Evolutionary conservation across 1,140 invertebrate species (phyloP), one percentile per base, ranked within the genome.

Genomic region (Venustaconcha ellipsiformis): DNA sequence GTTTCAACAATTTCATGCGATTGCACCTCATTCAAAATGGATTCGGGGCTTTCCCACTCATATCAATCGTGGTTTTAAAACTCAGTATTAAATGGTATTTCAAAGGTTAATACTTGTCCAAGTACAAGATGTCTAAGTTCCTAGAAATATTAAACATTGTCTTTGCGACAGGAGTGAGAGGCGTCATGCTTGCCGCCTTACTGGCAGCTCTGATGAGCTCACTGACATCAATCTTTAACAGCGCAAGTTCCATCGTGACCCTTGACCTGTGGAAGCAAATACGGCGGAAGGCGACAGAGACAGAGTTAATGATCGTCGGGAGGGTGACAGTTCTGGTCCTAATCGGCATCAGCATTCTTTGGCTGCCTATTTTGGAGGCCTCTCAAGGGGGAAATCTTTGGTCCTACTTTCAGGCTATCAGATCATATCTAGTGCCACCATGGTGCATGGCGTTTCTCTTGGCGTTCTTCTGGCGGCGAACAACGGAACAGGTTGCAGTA

Each of bases 201-300:
- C 81, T 92, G 82, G 90, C 92, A 11, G 91, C 92, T 20, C 80
- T 92, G 13, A 92, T 92, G 91, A 91, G 90, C 60, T 91, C 91
- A 6, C 82, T 92, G 55, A 92, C 92, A 12, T 92, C 92, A 13
- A 91, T 92, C 58, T 92, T 92, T 82, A 92, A 92, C 84, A 92
- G 91, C 48, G 90, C 89, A 58, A 91, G 90, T n/a, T 91, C 91
- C 6, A 90, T 92, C 66, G 92, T 92, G 78, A 92, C 92, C 0
- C 90, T 92, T 68, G 92, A 92, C 80, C 89, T 92, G 70, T 92
- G 90, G 78, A 88, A 85, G 14, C 67, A 71, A 64, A 66, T 76
- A 64, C 68, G 74, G 18, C 57, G 60, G 63, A 78, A 67, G 55
- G 71, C 72, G 4, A 63, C 59, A 23, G 71, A 70, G 37, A 81